Base-by-base conservation (phyloP, 2,888 invertebrate species). In the Cinara cedri region DNA sequence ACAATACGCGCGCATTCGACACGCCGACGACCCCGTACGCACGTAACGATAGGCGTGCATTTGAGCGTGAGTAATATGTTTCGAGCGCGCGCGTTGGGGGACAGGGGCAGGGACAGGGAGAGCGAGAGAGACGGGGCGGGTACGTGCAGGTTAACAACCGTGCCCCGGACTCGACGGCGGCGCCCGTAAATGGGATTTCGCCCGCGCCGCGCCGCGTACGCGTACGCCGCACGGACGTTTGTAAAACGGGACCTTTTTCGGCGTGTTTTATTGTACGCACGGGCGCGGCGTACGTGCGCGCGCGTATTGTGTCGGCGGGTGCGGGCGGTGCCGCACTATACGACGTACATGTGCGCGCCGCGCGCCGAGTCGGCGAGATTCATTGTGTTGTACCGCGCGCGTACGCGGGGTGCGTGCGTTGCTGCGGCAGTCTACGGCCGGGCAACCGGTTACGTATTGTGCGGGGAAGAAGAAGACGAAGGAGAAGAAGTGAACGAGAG, bases 401-500 rank as follows among this genome's bases (percentile, higher is more conserved):
- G n/a, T n/a, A n/a, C n/a, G n/a, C n/a, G n/a, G n/a, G n/a, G n/a
- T n/a, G n/a, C n/a, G n/a, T n/a, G n/a, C n/a, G n/a, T n/a, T n/a
- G n/a, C n/a, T n/a, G n/a, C n/a, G n/a, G n/a, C n/a, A n/a, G n/a
- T n/a, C n/a, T 19, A 42, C 19, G 19, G 70, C 19, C 51, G 49
- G 70, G 54, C 70, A 70, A 70, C 70, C 54, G 54, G 71, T 44
- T 55, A 42, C 34, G n/a, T n/a, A n/a, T n/a, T n/a, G n/a, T n/a
- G n/a, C n/a, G 34, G 34, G 34, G 34, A 6, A 34, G 34, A 34
- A 34, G 6, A 3, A 34, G 34, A 34, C n/a, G n/a, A 34, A 34
- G 34, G 34, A 34, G 6, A 34, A 34, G 6, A 4, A 34, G 34
- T 34, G 6, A 34, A 34, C 3, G 34, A 34, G 6, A 34, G 6